Base-by-base conservation (phyloP, 2,888 invertebrate species). In the Chrysotoxum bicinctum region DNA sequence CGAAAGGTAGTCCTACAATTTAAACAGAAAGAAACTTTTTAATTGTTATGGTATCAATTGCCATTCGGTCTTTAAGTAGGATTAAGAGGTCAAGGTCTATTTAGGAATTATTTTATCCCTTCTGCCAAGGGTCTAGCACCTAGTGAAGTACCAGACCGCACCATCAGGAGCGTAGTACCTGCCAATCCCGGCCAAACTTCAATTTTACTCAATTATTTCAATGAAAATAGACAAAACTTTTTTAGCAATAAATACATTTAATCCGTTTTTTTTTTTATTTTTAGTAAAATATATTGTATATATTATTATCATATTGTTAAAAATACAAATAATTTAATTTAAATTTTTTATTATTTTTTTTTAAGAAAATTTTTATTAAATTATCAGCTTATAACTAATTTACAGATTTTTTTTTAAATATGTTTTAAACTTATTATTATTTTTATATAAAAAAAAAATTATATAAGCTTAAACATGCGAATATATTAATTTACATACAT, bases 381-480 rank as follows among this genome's bases (percentile, higher is more conserved):
- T 14, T 1, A 26, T 50, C 14, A 50, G 50, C 50, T 50, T n/a
- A 14, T 7, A 26, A 3, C n/a, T 26, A 50, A 8, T 48, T 14
- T 23, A 16, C 5, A 9, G 2, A 23, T n/a, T 26, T 50, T 1
- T 14, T 50, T 50, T 50, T 14, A 23, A 2, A n/a, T 23, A 26
- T 26, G n/a, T n/a, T 50, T 50, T 7, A 26, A 26, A 50, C 50
- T 50, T 50, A 50, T n/a, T 14, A 50, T 26, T 50, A 50, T 26
- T 26, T 35, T 68, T 37, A 26, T 60, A 37, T 35, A 30, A 16
- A 35, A 35, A 60, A 32, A 60, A 35, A 37, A 14, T 19, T 37
- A 35, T 58, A 40, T 26, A 37, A 77, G 54, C 16, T 40, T 10
- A 43, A 70, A 62, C 62, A 54, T 54, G 43, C n/a, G 70, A 45